Conservation (phyloP, 2,888 invertebrate species). For the Coronaproctus castanopsis region DNA sequence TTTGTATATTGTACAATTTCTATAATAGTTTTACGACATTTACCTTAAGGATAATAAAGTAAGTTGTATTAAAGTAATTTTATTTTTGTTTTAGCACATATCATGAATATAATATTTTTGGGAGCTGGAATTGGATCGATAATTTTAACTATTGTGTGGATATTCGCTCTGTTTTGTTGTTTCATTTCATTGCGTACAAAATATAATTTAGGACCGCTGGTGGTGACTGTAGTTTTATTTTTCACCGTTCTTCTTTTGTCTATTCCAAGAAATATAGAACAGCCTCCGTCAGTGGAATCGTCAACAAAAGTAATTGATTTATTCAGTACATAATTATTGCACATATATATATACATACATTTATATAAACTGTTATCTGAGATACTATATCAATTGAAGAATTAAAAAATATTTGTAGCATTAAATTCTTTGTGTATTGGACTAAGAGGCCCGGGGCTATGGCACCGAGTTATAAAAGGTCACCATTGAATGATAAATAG, state of each 20-base stretch:
- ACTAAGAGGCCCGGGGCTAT: no score
- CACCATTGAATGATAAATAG: no score
- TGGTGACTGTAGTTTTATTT: constrained; percentile 32
- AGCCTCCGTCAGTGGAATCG: not conserved
- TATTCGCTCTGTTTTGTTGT: constrained; percentile 38
- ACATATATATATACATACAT: no score
- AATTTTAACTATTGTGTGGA: constrained; percentile 42
- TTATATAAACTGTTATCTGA: constrained; percentile 12
- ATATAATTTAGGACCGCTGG: constrained; percentile 40
- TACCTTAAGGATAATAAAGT: no score
- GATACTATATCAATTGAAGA: constrained; percentile 27
- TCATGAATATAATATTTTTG: constrained; percentile 27
- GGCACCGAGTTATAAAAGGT: no score
- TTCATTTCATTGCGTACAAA: constrained; percentile 42
- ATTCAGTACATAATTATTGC: constrained; percentile 9
- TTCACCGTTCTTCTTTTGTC: constrained; percentile 37
- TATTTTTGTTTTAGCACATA: no score
- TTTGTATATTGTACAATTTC: no score
- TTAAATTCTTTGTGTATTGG: not conserved
- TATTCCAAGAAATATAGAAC: constrained; percentile 32
- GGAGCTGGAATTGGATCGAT: constrained; percentile 45
- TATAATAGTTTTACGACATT: no score
- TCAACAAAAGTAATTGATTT: not conserved
- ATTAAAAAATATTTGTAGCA: constrained; percentile 26
- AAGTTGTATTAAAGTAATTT: no score